phyloP scores from a whole-genome alignment of 2,888 invertebrate genomes.

The Nomada hirtipes region DNA sequence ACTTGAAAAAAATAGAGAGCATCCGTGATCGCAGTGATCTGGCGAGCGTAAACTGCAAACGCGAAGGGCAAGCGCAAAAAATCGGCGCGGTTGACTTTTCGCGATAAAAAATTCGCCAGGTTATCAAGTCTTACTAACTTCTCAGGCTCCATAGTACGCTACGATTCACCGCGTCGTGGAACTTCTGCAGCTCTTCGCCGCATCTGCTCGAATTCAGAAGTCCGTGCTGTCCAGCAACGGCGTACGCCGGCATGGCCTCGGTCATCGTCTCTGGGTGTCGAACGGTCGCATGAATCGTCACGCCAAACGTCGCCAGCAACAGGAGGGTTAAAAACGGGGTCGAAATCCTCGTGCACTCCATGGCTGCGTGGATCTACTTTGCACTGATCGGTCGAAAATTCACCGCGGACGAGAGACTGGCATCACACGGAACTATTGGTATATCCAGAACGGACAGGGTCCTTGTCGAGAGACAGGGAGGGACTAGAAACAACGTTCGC shows the following conservation, averaged over 20 bases:
- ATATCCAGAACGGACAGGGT: too few relatives aligned
- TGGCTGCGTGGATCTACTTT: background rate
- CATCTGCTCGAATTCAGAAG: conserved; percentile 77
- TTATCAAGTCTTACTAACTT: conserved; percentile 81
- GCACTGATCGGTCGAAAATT: background rate
- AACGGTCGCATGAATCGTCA: background rate
- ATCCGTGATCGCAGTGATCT: background rate
- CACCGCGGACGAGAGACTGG: too few relatives aligned
- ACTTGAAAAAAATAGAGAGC: conserved; percentile 77
- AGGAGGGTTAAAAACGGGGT: background rate
- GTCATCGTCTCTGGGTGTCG: conserved; percentile 58
- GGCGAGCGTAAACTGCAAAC: background rate
- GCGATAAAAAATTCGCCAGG: background rate
- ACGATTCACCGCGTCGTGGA: conserved; percentile 83
- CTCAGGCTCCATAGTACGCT: conserved; percentile 85
- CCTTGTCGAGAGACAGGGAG: background rate
- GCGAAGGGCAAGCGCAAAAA: background rate
- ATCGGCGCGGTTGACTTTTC: background rate
- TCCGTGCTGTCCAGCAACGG: conserved; percentile 67
- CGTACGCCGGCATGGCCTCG: conserved; percentile 76
- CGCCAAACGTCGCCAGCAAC: background rate
- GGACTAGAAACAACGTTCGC: background rate
- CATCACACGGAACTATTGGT: background rate
- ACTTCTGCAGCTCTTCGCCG: conserved; percentile 82
- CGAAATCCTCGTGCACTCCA: background rate